A percentile compares a stretch with the other conserved stretches of the same genome.
These are phyloP conservation scores for Himalopsyche tibetana DNA, from an alignment of 2,888 invertebrate species.

Conservation along the genomic window DNA sequence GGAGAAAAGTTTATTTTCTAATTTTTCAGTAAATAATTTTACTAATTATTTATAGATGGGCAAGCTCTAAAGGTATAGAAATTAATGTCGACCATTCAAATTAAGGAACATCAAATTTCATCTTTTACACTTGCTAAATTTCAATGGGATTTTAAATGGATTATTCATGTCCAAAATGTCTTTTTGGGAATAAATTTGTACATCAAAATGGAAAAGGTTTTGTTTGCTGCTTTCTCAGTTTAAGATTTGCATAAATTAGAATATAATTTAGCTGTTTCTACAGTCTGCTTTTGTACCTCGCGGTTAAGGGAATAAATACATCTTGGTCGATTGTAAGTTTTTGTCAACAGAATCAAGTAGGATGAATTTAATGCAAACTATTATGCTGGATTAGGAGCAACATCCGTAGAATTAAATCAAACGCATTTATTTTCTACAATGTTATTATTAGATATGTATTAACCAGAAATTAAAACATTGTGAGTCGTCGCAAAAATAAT, in stretches of 20 bases:
- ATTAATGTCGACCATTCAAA: conserved; percentile 48
- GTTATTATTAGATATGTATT: too few relatives aligned
- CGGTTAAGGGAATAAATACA: not conserved
- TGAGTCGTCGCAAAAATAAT: too few relatives aligned
- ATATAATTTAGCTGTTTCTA: conserved; percentile 56
- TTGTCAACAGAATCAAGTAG: not conserved
- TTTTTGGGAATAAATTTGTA: conserved; percentile 61
- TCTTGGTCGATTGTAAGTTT: conserved; percentile 1
- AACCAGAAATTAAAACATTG: too few relatives aligned
- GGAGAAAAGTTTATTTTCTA: not conserved
- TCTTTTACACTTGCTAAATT: conserved; percentile 53
- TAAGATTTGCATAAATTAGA: conserved; percentile 63
- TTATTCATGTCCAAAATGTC: conserved; percentile 62
- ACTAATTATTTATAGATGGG: conserved; percentile 7
- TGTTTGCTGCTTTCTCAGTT: conserved; percentile 60
- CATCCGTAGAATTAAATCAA: not conserved
- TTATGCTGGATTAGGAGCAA: not conserved
- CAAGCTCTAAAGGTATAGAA: conserved; percentile 47
- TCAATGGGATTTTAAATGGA: conserved; percentile 59
- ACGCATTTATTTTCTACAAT: too few relatives aligned
- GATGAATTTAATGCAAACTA: not conserved
- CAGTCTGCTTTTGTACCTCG: conserved; percentile 21
- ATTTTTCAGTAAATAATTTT: conserved; percentile 28
- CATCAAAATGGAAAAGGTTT: conserved; percentile 58
- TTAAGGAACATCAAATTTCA: conserved; percentile 44